A percentile compares a stretch with the other conserved stretches of the same genome.
phyloP scores from a whole-genome alignment of 2,113 vertebrate species.

The Elanus axillaris region DNA sequence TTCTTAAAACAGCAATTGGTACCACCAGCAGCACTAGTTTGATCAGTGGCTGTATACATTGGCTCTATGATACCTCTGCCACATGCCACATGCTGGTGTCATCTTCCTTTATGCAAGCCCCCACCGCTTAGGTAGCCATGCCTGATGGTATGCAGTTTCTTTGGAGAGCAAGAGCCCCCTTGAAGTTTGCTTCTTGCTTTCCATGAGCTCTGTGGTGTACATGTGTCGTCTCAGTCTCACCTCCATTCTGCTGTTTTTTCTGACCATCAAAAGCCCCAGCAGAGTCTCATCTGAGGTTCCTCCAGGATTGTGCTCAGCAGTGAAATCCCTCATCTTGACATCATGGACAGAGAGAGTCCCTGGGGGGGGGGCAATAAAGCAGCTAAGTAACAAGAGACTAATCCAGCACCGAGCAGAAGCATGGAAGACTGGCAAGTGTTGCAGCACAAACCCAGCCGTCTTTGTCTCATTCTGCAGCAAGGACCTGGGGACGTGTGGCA shows the following conservation, averaged over 20 bases:
- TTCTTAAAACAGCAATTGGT: not conserved
- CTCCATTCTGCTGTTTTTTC: not conserved
- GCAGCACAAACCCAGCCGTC: not conserved
- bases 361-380: not conserved
- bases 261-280: not conserved
- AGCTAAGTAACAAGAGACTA: not conserved
- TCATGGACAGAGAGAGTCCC: not conserved
- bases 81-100: not conserved
- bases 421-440: not conserved
- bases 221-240: not conserved
- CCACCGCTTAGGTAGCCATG: not conserved
- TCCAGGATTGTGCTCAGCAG: fast-evolving
- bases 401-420: not conserved
- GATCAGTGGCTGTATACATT: not conserved
- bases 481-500: fast-evolving
- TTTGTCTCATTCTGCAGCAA: not conserved
- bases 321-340: not conserved
- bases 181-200: not conserved
- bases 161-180: not conserved
- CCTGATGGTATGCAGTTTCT: not conserved
- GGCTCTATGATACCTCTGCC: not conserved
- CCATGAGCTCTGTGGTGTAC: not conserved
- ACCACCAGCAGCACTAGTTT: not conserved
- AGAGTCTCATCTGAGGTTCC: not conserved
- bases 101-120: not conserved